Conservation (phyloP, 2,113 vertebrate genomes). For the Crotalus helleri region DNA sequence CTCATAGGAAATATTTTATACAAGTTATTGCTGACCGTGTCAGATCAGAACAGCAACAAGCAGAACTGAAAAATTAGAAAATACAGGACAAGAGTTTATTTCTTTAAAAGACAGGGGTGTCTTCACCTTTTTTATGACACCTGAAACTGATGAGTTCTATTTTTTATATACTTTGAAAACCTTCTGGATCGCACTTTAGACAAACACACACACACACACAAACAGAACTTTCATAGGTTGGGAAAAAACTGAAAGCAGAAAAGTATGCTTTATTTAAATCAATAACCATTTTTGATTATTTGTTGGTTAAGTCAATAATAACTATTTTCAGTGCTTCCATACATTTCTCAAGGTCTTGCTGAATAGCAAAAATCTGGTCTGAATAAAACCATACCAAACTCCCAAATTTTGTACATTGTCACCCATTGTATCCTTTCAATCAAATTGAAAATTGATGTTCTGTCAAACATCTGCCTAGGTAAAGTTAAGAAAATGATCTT, state of each 20-base stretch:
- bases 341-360: not conserved
- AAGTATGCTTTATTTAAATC: not conserved
- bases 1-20: conserved; percentile 10
- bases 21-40: not conserved
- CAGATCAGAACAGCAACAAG: not conserved
- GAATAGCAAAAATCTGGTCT: not conserved
- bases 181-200: not conserved
- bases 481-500: not conserved
- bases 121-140: not conserved
- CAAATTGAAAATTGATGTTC: not conserved
- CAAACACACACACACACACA: not conserved
- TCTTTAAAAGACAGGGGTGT: not conserved
- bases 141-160: too few species aligned
- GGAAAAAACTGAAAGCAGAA: not conserved
- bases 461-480: not conserved
- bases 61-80: not conserved
- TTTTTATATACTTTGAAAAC: not conserved
- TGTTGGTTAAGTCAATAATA: too few species aligned
- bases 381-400: not conserved
- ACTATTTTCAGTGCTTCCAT: not conserved
- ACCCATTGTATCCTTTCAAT: not conserved
- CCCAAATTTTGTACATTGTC: not conserved
- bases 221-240: not conserved
- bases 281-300: too few species aligned
- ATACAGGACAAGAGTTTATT: not conserved